Evolutionary conservation across 2,113 vertebrate species (phyloP).

Genomic region (Mastomys natalensis): DNA sequence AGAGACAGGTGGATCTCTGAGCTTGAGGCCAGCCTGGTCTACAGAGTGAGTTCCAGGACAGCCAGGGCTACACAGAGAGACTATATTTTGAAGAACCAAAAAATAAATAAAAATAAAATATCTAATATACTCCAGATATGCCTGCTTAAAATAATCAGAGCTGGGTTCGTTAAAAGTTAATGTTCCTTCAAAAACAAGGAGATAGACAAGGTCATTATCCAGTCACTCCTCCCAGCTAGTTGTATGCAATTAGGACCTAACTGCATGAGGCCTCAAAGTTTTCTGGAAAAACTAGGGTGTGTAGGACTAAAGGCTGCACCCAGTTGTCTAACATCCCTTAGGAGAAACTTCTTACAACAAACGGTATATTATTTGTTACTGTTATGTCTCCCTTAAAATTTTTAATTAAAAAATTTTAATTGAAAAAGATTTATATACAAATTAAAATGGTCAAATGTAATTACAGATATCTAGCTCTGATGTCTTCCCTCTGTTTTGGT

Average conservation of each 20-base stretch:
- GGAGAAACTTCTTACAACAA: neutral
- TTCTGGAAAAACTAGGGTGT: neutral
- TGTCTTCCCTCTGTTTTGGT: neutral
- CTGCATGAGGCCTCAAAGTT: neutral
- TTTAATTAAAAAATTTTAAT: neutral
- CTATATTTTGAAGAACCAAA: neutral
- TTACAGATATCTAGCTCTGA: neutral
- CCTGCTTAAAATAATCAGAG: neutral
- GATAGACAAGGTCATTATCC: neutral
- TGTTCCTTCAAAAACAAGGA: neutral
- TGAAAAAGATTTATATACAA: neutral
- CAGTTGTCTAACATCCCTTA: neutral
- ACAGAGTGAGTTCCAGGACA: neutral
- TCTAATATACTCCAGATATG: neutral
- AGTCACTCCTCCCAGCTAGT: neutral
- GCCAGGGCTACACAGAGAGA: neutral
- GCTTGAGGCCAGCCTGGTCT: neutral
- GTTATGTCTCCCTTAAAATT: neutral
- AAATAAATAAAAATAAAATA: neutral
- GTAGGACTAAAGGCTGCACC: neutral
- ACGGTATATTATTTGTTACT: neutral
- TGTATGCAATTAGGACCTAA: neutral
- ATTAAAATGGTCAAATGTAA: neutral
- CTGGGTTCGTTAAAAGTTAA: neutral
- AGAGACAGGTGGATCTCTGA: neutral